Evolutionary conservation across 2,113 vertebrate species (phyloP).

Genomic region (Eublepharis macularius): DNA sequence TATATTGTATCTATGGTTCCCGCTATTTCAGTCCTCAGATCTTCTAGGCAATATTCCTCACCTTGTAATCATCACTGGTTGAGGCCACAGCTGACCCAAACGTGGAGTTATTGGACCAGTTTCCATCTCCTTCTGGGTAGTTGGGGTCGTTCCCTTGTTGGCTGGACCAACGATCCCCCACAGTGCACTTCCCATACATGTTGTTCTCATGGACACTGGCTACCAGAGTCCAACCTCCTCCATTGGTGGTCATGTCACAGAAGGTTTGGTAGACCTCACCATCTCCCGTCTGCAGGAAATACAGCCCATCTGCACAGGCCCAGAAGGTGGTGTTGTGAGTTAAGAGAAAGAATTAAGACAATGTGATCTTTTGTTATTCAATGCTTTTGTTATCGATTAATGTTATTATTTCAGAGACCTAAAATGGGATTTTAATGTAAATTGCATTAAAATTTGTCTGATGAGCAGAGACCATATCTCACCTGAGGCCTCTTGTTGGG

Average conservation of each 20-base stretch:
- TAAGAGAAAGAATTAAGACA: neutral
- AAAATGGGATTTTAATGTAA: too few relatives aligned
- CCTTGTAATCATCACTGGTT: constrained; percentile 74
- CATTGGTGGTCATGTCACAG: constrained; percentile 72
- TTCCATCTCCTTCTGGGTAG: constrained; percentile 58
- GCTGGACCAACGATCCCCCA: constrained; percentile 68
- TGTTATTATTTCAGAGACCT: neutral
- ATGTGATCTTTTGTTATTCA: too few relatives aligned
- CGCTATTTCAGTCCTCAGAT: neutral
- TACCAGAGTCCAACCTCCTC: constrained; percentile 73
- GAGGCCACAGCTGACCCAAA: constrained; percentile 66
- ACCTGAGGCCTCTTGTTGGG: rapidly evolving
- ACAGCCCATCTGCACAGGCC: constrained; percentile 55
- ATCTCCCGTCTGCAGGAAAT: constrained; percentile 8
- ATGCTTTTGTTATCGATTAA: too few relatives aligned
- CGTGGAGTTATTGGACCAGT: constrained; percentile 65
- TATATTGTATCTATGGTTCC: neutral
- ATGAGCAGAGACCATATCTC: neutral
- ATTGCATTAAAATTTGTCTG: too few relatives aligned
- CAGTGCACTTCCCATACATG: constrained; percentile 61
- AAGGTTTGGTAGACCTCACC: constrained; percentile 66
- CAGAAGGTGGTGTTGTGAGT: too few relatives aligned
- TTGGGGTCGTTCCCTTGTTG: constrained; percentile 59
- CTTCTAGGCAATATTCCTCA: neutral
- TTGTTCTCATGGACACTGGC: constrained; percentile 73